Evolutionary conservation across 1,140 invertebrate species (phyloP).

Genomic region (Pygmarrhopalites habei): DNA sequence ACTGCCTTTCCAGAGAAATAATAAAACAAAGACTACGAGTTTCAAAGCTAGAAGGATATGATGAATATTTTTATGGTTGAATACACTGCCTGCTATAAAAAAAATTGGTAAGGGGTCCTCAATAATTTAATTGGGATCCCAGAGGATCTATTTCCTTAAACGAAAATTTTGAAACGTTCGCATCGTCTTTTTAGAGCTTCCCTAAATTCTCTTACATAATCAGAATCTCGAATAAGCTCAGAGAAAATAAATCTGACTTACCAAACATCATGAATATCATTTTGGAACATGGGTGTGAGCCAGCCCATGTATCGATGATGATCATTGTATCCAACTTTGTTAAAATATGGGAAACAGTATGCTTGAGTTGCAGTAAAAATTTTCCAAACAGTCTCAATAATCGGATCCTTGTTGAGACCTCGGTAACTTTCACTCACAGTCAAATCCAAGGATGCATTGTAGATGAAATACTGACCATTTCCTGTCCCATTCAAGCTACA

Average conservation of each 20-base stretch:
- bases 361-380: background rate
- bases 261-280: background rate
- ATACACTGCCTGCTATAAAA: too few species aligned
- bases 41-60: too few species aligned
- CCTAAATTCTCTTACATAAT: background rate
- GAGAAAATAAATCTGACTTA: too few species aligned
- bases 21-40: too few species aligned
- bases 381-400: slow-evolving; percentile 8
- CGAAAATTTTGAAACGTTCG: too few species aligned
- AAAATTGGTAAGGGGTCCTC: too few species aligned
- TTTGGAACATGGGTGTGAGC: background rate
- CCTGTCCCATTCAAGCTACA: background rate
- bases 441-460: background rate
- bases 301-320: slow-evolving; percentile 2
- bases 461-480: background rate
- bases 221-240: too few species aligned
- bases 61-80: too few species aligned
- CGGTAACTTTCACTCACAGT: background rate
- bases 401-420: background rate
- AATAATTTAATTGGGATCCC: too few species aligned
- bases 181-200: too few species aligned
- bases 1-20: too few species aligned
- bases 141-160: too few species aligned
- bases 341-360: slow-evolving; percentile 1
- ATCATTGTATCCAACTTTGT: background rate